These are phyloP conservation scores for Platycnemis pennipes DNA, from an alignment of 2,888 invertebrate species.

Conservation along the genomic window DNA sequence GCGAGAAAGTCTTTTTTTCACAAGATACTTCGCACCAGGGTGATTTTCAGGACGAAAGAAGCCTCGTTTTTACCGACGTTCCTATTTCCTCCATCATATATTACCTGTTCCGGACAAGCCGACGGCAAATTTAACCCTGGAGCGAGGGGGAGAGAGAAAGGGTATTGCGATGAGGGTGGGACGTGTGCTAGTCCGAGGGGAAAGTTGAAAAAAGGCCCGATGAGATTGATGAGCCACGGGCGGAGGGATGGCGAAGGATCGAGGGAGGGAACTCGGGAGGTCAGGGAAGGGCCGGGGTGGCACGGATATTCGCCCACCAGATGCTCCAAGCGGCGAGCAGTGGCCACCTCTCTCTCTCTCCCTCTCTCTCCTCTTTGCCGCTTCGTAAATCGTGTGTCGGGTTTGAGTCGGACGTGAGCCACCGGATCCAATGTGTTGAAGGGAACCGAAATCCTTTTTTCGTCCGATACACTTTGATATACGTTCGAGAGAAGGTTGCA, in stretches of 20 bases:
- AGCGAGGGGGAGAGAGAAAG: not conserved
- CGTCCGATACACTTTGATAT: slow-evolving; percentile 50
- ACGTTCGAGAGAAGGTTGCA: not conserved
- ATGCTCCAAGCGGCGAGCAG: not conserved
- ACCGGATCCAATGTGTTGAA: not conserved
- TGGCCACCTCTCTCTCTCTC: not conserved
- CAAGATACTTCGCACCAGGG: too few relatives aligned
- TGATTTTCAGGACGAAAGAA: too few relatives aligned
- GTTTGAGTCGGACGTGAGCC: not conserved
- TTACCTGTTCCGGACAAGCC: not conserved
- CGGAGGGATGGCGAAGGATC: not conserved
- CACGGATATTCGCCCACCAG: not conserved
- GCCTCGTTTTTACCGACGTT: not conserved
- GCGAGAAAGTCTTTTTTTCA: too few relatives aligned
- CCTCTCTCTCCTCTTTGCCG: not conserved
- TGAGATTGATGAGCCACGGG: slow-evolving; percentile 12
- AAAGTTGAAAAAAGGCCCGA: not conserved
- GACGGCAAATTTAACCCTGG: not conserved
- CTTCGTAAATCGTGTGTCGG: not conserved
- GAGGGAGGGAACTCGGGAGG: not conserved
- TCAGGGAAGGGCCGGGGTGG: not conserved
- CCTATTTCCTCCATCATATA: not conserved
- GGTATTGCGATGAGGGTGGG: not conserved
- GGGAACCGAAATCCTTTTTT: slow-evolving; percentile 13
- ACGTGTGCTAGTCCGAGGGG: not conserved